Evolutionary conservation across 2,888 invertebrate species (phyloP), one percentile per base, ranked within the genome.

Genomic region (Dolichopus griseipennis): DNA sequence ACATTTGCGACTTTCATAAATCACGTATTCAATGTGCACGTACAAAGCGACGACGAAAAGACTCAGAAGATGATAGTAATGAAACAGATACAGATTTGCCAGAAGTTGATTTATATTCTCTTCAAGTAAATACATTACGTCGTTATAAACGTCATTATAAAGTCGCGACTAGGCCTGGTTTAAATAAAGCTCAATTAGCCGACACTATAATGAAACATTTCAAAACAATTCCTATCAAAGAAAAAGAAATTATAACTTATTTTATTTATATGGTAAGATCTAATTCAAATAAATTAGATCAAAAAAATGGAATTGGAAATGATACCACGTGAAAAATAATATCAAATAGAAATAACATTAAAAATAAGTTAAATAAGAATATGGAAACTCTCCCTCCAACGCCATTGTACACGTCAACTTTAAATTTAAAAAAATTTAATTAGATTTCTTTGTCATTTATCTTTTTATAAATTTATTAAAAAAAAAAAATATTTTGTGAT

Each of bases 181-280:
- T 95, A 74, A 97, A 96, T 79, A 97, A 98, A 82, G 92, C 94
- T 69, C 97, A 97, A 83, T 84, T 97, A 77, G 94, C 95, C 72
- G 97, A 97, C 85, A 89, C 91, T 67, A 86, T 97, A 67, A 92
- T 93, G 85, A 92, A 95, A 79, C 97, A 97, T 83, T 97, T 97
- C 83, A 93, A 93, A 82, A 90, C 94, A 69, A 92, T 97, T 80
- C 94, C 93, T 62, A 93, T 97, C 18, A 90, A 91, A 76, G 97
- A 97, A 81, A 97, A 96, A 79, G 97, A 97, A 81, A 91, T 93
- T 65, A 85, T 97, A 71, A 93, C 96, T 66, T 95, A 91, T 78
- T 97, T 97, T 79, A 94, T 97, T 76, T 97, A 96, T 79, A 95
- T 93, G 84, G 94, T 97, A 5, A 97, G 96, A 83, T 93, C 93